Percentiles rank a stretch among this genome's conserved stretches.
Evolutionary conservation across 1,140 invertebrate genomes (phyloP).

Genomic region (Psix sp.): DNA sequence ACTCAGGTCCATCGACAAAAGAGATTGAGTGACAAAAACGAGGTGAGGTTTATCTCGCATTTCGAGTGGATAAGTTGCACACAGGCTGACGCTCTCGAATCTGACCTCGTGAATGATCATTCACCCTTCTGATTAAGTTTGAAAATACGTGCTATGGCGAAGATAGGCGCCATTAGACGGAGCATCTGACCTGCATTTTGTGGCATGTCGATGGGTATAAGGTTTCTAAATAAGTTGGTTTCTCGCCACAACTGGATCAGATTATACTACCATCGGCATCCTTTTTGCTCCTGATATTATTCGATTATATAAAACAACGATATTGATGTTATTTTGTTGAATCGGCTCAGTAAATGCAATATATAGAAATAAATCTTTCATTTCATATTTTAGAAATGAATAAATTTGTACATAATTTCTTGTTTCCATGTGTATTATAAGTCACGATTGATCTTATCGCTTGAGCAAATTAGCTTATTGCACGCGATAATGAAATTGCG

Average conservation of each 20-base stretch:
- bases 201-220: slow-evolving; percentile 33
- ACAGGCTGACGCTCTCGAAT: slow-evolving; percentile 24
- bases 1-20: slow-evolving; percentile 6
- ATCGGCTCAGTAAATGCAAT: too few relatives aligned
- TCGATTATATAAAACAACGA: slow-evolving; percentile 10
- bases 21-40: slow-evolving; percentile 23
- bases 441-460: too few relatives aligned
- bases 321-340: slow-evolving; percentile 15
- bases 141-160: slow-evolving; percentile 23
- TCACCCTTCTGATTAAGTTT: slow-evolving; percentile 30
- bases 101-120: slow-evolving; percentile 32
- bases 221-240: slow-evolving; percentile 36
- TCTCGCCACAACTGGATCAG: slow-evolving; percentile 29
- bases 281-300: slow-evolving; percentile 13
- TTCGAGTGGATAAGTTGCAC: slow-evolving; percentile 8
- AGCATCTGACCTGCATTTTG: slow-evolving; percentile 45
- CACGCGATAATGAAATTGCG: too few relatives aligned
- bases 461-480: too few relatives aligned
- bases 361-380: too few relatives aligned
- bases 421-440: too few relatives aligned
- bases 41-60: slow-evolving; percentile 20
- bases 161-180: slow-evolving; percentile 35
- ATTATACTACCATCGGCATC: slow-evolving; percentile 31
- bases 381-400: too few relatives aligned
- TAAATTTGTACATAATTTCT: too few relatives aligned